Evolutionary conservation across 2,113 vertebrate genomes (phyloP), one percentile per base, ranked within the genome.

Genomic region (Tachuris rubrigastra): DNA sequence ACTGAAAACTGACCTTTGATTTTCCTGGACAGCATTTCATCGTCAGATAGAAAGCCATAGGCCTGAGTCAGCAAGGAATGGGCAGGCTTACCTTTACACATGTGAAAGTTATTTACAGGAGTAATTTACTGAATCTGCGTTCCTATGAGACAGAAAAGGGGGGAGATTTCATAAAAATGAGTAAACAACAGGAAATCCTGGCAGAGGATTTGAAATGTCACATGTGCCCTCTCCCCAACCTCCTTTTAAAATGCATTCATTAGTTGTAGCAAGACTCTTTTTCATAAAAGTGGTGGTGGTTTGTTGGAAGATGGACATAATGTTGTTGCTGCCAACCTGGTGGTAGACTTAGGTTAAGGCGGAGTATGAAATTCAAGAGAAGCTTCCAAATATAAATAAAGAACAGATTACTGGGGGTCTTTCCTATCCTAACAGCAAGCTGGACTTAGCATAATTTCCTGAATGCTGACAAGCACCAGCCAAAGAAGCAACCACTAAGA

Each of bases 1-100:
- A 77, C 79, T 90, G 82, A 95, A 95, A 95, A 90, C 55, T 93
- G 68, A 95, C 87, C 75, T 81, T 81, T 90, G 78, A 91, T 91
- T 96, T 94, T 96, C 52, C 85, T 90, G 91, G 72, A 55, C 86
- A 96, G 55, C 19, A 10, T 94, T 97, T 94, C 82, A 56, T 60
- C 83, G 65, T 88, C 72, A 75, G 71, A 69, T 62, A 91, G 46
- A 94, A 86, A 94, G 78, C 27, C 35, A 39, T 83, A 67, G 8
- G 22, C 59, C 58, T 76, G 68, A 95, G 72, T 93, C 90, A 95
- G 82, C 90, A 88, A 94, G 79, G 87, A 86, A 63, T 0, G 1
- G 44, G 17, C 90, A 84, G 22, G 20, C 14, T 52, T 86, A 96
- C 85, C 78, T 96, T 91, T 77, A 93, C 88, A 85, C 42, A 91